A percentile compares a stretch with the other conserved stretches of the same genome.
phyloP scores from a whole-genome alignment of 1,140 invertebrate species.

The Hycleus cichorii region DNA sequence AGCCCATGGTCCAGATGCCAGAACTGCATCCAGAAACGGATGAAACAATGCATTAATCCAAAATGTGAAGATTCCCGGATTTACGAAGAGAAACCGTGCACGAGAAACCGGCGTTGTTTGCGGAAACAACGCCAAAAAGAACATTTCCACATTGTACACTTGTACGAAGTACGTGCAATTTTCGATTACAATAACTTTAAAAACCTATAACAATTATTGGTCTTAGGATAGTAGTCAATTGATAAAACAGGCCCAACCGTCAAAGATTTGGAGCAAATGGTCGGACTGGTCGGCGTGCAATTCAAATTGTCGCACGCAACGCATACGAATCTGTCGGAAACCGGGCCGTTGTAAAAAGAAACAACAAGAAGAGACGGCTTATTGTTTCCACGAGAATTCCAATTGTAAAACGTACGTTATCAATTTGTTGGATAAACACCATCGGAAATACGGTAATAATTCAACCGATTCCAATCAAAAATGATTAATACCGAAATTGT shows the following conservation, averaged over 20 bases:
- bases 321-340: slow-evolving; percentile 62
- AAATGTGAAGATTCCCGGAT: slow-evolving; percentile 27
- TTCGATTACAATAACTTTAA: neutral
- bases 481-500: neutral
- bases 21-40: slow-evolving; percentile 32
- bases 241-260: slow-evolving; percentile 20
- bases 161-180: slow-evolving; percentile 23
- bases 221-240: slow-evolving; percentile 28
- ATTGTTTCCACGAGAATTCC: slow-evolving; percentile 74
- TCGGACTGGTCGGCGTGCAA: slow-evolving; percentile 43
- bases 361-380: slow-evolving; percentile 70
- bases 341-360: slow-evolving; percentile 61
- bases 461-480: neutral
- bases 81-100: slow-evolving; percentile 32
- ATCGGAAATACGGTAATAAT: neutral
- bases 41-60: slow-evolving; percentile 28
- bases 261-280: slow-evolving; percentile 40
- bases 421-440: slow-evolving; percentile 23
- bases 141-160: slow-evolving; percentile 28
- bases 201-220: neutral
- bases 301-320: slow-evolving; percentile 40
- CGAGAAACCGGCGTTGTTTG: slow-evolving; percentile 1
- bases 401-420: slow-evolving; percentile 70
- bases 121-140: slow-evolving; percentile 27
- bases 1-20: slow-evolving; percentile 30